Conservation (phyloP, 37 sponge, comb jelly and placozoan genomes). For the Ianthella basta region DNA sequence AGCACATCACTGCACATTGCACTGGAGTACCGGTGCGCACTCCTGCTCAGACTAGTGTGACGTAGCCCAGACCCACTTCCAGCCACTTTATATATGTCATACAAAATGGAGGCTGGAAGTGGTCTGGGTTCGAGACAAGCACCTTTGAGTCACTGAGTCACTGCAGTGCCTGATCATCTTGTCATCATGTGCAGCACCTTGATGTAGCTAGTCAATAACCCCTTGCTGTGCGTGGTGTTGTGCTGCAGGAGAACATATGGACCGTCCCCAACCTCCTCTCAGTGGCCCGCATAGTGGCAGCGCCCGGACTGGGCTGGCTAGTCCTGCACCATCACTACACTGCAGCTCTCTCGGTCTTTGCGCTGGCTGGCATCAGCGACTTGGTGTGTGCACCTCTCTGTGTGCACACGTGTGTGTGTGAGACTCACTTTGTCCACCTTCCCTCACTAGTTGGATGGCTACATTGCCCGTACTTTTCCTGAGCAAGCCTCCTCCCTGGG, state of each 20-base stretch:
- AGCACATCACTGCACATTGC: no score
- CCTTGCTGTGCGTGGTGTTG: no score
- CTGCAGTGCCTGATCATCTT: no score
- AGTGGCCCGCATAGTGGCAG: constrained; percentile 47
- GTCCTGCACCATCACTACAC: constrained; percentile 55
- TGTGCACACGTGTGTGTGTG: neutral
- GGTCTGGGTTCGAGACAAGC: no score
- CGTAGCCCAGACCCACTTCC: no score
- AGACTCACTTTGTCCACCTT: neutral
- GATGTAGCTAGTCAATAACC: no score
- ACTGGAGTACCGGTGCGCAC: no score
- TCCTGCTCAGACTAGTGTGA: no score
- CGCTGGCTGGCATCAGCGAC: constrained; percentile 70
- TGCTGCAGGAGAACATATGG: constrained; percentile 81
- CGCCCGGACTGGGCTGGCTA: constrained; percentile 78
- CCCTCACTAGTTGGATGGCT: constrained; percentile 73
- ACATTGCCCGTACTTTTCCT: constrained; percentile 77
- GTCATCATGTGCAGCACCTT: no score
- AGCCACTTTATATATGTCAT: no score
- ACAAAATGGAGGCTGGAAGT: no score
- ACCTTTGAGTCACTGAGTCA: no score
- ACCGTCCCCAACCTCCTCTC: constrained; percentile 87
- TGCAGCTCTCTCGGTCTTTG: constrained; percentile 63
- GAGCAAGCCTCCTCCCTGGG: constrained; percentile 79
- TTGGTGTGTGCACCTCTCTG: constrained; percentile 39